Conservation (phyloP, 2,113 vertebrate genomes). For the Acanthochromis polyacanthus region DNA sequence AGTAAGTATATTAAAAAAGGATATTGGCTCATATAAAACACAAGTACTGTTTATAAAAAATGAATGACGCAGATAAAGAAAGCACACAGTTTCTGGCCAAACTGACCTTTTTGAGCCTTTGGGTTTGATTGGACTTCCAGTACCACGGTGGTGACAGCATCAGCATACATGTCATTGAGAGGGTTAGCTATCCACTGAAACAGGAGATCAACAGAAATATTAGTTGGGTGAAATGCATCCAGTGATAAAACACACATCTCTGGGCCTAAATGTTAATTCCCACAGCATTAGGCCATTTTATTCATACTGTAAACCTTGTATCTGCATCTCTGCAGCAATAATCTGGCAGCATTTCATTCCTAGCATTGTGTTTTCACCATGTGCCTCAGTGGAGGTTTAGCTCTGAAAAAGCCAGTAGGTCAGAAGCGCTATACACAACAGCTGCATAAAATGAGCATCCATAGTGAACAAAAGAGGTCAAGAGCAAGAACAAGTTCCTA, state of each 20-base stretch:
- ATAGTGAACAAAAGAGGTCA: too few species aligned
- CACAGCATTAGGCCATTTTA: not conserved
- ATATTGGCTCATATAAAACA: too few species aligned
- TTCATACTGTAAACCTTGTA: not conserved
- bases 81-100: not conserved
- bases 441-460: not conserved
- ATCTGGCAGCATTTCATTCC: too few species aligned
- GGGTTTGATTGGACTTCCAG: slow-evolving; percentile 98
- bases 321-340: too few species aligned
- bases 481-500: too few species aligned
- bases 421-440: not conserved
- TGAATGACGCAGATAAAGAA: too few species aligned
- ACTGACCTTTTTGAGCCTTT: slow-evolving; percentile 89
- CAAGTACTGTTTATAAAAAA: too few species aligned
- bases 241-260: not conserved
- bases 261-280: not conserved
- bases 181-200: slow-evolving; percentile 96
- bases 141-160: slow-evolving; percentile 95
- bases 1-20: too few species aligned
- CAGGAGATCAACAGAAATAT: slow-evolving; percentile 11
- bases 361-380: too few species aligned
- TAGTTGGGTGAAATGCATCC: not conserved
- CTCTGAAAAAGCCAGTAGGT: not conserved
- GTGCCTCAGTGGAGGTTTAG: too few species aligned
- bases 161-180: slow-evolving; percentile 98